A percentile compares a stretch with the other conserved stretches of the same genome.
Conservation (phyloP, 2,797 vertebrate species). For the Streptopelia turtur region DNA sequence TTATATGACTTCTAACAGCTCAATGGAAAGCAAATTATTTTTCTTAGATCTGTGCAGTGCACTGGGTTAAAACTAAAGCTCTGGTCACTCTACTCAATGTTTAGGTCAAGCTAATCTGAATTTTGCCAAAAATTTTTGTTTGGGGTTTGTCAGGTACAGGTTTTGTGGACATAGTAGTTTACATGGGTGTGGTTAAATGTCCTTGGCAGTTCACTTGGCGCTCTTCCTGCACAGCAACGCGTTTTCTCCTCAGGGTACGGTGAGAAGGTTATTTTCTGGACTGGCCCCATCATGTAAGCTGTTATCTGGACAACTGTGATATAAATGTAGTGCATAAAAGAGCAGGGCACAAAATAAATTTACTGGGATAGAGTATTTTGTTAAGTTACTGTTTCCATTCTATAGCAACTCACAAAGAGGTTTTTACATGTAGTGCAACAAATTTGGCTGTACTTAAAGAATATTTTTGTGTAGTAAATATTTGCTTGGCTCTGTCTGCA, state of each 20-base stretch:
- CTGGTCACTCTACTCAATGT: accelerated
- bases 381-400: background rate
- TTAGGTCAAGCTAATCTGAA: background rate
- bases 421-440: background rate
- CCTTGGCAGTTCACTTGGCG: background rate
- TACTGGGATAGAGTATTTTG: background rate
- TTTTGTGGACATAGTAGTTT: background rate
- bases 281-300: background rate
- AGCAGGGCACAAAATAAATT: background rate
- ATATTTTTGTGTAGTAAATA: background rate
- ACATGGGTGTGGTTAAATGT: background rate
- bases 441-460: background rate
- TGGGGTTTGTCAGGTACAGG: background rate
- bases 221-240: background rate
- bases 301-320: background rate
- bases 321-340: background rate
- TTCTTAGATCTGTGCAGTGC: background rate
- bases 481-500: background rate
- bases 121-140: background rate
- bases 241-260: background rate
- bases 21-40: background rate
- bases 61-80: background rate
- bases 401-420: background rate
- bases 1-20: background rate
- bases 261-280: background rate